Conservation (phyloP, 2,113 vertebrate genomes). For the Okapia johnstoni region DNA sequence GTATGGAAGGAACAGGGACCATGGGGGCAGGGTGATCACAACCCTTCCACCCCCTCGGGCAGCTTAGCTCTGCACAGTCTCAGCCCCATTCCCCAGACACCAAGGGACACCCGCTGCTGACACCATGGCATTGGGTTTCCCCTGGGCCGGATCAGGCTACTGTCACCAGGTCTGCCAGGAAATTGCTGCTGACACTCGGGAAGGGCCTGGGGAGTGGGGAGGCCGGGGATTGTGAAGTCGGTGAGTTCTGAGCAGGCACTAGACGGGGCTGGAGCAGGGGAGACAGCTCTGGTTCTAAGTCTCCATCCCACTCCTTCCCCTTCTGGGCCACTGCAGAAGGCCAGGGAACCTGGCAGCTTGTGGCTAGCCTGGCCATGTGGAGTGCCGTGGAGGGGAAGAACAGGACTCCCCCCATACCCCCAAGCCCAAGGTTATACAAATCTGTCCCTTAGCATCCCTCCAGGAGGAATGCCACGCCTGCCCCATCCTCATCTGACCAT, state of each 20-base stretch:
- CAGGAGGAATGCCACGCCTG: not conserved
- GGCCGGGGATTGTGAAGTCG: not conserved
- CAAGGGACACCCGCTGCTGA: conserved; percentile 35
- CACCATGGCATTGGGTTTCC: conserved; percentile 68
- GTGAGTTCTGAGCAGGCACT: conserved; percentile 9
- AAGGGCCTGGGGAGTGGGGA: not conserved
- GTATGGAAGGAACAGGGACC: not conserved
- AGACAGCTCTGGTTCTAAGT: not conserved
- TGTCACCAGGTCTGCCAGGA: conserved; percentile 69
- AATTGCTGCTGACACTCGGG: conserved; percentile 76
- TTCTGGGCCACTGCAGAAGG: not conserved
- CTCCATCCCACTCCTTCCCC: not conserved
- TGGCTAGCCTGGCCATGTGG: not conserved
- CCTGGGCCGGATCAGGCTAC: conserved; percentile 70
- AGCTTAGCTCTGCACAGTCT: conserved; percentile 73
- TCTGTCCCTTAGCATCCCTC: not conserved
- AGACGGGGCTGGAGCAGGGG: not conserved
- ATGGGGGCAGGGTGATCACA: not conserved
- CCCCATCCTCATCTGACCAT: not conserved
- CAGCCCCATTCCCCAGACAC: conserved; percentile 61
- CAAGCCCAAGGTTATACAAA: not conserved
- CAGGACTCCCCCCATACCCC: not conserved
- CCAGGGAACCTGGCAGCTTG: not conserved
- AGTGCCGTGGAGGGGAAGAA: not conserved
- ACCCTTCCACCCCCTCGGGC: not conserved